Evolutionary conservation across 2,113 vertebrate species (phyloP).

Genomic region (Phyllostomus discolor): DNA sequence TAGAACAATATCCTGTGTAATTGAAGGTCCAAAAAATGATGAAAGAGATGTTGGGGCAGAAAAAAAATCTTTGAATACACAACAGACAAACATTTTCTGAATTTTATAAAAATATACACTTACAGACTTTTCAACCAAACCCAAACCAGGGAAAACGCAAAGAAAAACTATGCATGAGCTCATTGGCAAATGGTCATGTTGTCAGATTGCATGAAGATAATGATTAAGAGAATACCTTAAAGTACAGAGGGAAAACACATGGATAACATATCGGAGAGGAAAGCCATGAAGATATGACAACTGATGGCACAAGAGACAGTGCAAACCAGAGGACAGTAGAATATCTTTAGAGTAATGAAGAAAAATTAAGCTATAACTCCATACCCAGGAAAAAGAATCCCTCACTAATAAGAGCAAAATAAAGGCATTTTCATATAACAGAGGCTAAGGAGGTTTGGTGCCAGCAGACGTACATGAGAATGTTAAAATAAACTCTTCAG

Average conservation of each 20-base stretch:
- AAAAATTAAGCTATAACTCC: background rate
- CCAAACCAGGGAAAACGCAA: background rate
- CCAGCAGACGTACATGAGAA: background rate
- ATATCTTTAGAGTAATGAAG: background rate
- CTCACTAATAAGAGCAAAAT: background rate
- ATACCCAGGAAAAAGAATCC: background rate
- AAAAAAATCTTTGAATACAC: background rate
- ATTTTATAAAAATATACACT: background rate
- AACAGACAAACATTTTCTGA: background rate
- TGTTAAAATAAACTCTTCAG: background rate
- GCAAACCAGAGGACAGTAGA: background rate
- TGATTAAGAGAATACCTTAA: background rate
- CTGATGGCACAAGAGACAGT: background rate
- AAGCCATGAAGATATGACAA: background rate
- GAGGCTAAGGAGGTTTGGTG: background rate
- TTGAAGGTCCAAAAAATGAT: background rate
- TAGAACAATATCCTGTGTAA: background rate
- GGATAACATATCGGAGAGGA: background rate
- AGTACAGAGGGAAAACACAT: background rate
- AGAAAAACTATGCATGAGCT: background rate
- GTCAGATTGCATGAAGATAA: background rate
- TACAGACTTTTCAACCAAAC: background rate
- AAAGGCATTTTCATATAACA: background rate
- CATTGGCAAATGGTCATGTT: background rate
- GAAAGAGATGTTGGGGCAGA: background rate